Conservation (phyloP, 1,140 invertebrate genomes). For the Globodera rostochiensis region DNA sequence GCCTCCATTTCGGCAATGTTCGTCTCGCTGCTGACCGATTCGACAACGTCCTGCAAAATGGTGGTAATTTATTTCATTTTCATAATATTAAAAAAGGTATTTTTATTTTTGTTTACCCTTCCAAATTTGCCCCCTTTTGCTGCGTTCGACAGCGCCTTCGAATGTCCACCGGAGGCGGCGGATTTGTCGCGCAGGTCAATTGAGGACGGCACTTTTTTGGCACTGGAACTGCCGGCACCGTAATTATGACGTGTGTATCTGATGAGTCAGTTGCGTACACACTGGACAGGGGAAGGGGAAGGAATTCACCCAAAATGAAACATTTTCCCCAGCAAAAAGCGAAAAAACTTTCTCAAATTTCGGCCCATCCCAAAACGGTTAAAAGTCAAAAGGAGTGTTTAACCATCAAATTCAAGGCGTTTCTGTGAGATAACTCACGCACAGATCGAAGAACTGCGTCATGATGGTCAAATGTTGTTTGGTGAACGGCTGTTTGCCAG, state of each 20-base stretch:
- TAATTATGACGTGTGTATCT: conserved; percentile 24
- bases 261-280: too few relatives aligned
- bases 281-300: neutral
- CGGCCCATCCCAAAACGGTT: too few relatives aligned
- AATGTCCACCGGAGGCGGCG: neutral
- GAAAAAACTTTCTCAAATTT: too few relatives aligned
- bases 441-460: neutral
- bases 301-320: too few relatives aligned
- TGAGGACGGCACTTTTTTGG: conserved; percentile 14
- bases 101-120: neutral
- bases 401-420: too few relatives aligned
- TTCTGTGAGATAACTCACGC: neutral
- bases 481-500: neutral
- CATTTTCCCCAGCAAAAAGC: too few relatives aligned
- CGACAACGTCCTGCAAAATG: neutral
- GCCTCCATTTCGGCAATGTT: conserved; percentile 19
- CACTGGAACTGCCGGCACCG: conserved; percentile 12
- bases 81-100: too few relatives aligned
- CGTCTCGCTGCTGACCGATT: neutral
- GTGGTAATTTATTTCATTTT: too few relatives aligned
- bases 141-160: neutral
- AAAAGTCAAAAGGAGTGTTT: too few relatives aligned
- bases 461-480: neutral
- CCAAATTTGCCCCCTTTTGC: neutral
- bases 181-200: conserved; percentile 10